Evolutionary conservation across 1,140 invertebrate species (phyloP), one percentile per base, ranked within the genome.

Genomic region (Nasonia vitripennis): DNA sequence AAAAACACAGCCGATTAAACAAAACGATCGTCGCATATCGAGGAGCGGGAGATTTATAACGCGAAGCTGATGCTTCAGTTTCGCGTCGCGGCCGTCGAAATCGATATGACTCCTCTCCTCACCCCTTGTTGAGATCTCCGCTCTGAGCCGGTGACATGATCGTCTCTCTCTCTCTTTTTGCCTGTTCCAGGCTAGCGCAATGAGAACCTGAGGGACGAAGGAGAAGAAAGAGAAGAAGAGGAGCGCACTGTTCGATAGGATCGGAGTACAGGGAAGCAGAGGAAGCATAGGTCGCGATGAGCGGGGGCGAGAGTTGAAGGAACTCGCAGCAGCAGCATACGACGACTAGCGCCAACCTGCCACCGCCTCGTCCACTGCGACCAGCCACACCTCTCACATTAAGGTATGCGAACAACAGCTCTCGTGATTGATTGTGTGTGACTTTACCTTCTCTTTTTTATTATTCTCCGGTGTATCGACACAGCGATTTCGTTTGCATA

Each of bases 341-440:
- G 89, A 88, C 86, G 89, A 91, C 89, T 85, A 90, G 87, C 88
- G 81, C 86, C 89, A 90, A 86, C 85, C 91, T 91, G 90, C 68
- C 78, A 84, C 91, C 91, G 90, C 48, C 78, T 91, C 88, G 87
- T 89, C 88, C 87, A 84, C 88, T 89, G 88, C 90, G 87, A 89
- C 87, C 87, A 91, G 89, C 85, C 87, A 90, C 88, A 91, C 83
- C 88, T 91, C 86, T 91, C 87, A 88, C 88, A 88, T 89, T 92
- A 92, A 91, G 91, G 91, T 92, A 86, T 84, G 71, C 41, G 48
- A 51, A 62, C 6, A 62, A 45, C 41, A 45, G 6, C 10, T 27
- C 41, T 45, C 37, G 20, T 62, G 55, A 62, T 62, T 62, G 55
- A 62, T 62, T 62, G 17, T 7, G 55, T 62, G 55, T n/a, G 2